Evolutionary conservation across 2,888 invertebrate genomes (phyloP).

Genomic region (Rotaria magnacalcarata): DNA sequence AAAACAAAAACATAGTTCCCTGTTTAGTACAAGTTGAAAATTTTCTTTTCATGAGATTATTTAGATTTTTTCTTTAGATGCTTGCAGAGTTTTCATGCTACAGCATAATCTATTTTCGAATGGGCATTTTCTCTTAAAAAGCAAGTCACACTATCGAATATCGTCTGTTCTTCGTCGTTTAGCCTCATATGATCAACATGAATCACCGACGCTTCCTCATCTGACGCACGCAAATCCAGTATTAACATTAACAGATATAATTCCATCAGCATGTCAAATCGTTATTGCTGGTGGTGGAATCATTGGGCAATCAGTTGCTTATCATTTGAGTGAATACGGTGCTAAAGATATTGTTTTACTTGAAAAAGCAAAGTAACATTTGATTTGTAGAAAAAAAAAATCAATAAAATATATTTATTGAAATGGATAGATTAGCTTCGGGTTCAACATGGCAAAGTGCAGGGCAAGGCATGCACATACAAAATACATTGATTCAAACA

Average conservation of each 20-base stretch:
- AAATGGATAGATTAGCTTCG: conserved; percentile 52
- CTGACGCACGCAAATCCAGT: not conserved
- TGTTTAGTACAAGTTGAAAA: not conserved
- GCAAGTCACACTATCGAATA: not conserved
- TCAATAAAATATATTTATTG: not conserved
- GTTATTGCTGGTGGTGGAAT: conserved; percentile 87
- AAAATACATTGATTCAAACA: conserved; percentile 69
- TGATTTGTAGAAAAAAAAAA: not conserved
- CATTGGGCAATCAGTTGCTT: conserved; percentile 84
- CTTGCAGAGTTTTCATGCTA: not conserved
- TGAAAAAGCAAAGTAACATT: conserved; percentile 54
- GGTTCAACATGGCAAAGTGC: conserved; percentile 58
- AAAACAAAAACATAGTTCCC: not conserved
- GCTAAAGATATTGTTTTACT: conserved; percentile 76
- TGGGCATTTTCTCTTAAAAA: not conserved
- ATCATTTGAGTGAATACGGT: conserved; percentile 76
- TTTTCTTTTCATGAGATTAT: not conserved
- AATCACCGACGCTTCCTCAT: conserved; percentile 1
- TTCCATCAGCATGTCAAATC: conserved; percentile 26
- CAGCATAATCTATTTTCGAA: not conserved
- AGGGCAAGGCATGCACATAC: conserved; percentile 54
- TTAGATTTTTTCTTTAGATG: not conserved
- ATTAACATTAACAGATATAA: not conserved
- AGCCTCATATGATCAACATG: conserved; percentile 30
- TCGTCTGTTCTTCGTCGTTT: not conserved